Percentiles rank a stretch among this genome's conserved stretches.
These are phyloP conservation scores for Anastrepha ludens DNA, from an alignment of 1,140 invertebrate species.

Conservation along the genomic window DNA sequence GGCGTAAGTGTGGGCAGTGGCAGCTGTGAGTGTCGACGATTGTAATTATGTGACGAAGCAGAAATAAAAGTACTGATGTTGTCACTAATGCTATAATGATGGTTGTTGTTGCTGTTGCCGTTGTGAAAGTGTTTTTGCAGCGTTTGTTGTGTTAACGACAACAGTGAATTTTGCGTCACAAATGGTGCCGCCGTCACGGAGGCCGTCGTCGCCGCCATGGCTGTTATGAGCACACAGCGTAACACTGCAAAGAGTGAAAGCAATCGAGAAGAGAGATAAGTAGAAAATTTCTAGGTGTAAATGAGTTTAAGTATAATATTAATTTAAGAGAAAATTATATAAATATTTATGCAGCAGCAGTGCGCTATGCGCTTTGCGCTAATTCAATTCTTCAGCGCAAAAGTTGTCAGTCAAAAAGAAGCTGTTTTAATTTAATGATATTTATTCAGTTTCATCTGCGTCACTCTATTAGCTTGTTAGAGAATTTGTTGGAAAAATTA, in stretches of 20 bases:
- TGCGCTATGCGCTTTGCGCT: conserved; percentile 15
- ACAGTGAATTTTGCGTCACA: not conserved
- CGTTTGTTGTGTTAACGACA: not conserved
- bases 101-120: not conserved
- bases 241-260: conserved; percentile 30
- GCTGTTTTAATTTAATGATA: conserved; percentile 14
- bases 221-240: not conserved
- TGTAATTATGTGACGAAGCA: conserved; percentile 16
- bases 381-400: not conserved
- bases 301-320: conserved; percentile 42
- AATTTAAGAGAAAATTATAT: conserved; percentile 40
- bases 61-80: not conserved
- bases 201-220: not conserved
- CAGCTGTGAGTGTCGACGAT: not conserved
- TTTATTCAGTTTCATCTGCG: not conserved
- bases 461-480: not conserved
- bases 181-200: not conserved
- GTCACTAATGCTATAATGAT: not conserved
- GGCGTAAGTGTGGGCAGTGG: not conserved
- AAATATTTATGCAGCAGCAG: conserved; percentile 21
- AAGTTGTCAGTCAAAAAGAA: not conserved
- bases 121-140: not conserved
- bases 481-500: too few relatives aligned
- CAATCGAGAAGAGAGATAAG: conserved; percentile 41
- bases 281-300: conserved; percentile 13